Evolutionary conservation across 53 echinoderm and acorn worm genomes (phyloP).

Genomic region (Crossaster papposus): DNA sequence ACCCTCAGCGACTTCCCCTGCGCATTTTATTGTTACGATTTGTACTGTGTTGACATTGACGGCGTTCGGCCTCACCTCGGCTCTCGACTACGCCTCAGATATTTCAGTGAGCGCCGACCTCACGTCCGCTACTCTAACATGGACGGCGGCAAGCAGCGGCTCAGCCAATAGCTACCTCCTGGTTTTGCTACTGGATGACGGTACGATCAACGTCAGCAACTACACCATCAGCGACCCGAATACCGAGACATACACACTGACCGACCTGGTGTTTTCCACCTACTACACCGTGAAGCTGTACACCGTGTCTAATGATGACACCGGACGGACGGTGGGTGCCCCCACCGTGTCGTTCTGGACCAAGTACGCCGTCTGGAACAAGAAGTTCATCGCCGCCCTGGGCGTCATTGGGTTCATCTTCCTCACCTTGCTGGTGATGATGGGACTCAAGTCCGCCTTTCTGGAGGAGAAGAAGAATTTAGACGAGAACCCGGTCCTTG

Average conservation of each 20-base stretch:
- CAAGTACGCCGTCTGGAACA: constrained; percentile 42
- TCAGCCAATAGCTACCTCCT: constrained; percentile 50
- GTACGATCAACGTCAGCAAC: constrained; percentile 23
- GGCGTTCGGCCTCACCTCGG: not conserved
- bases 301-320: constrained; percentile 41
- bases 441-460: not conserved
- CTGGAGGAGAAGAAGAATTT: not conserved
- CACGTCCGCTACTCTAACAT: constrained; percentile 35
- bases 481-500: not conserved
- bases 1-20: not conserved
- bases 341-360: constrained; percentile 50
- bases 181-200: constrained; percentile 11
- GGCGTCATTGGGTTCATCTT: constrained; percentile 56
- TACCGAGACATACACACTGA: constrained; percentile 30
- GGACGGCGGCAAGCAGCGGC: constrained; percentile 42
- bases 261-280: constrained; percentile 55
- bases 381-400: constrained; percentile 47
- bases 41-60: not conserved
- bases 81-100: constrained; percentile 45
- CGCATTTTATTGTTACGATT: not conserved
- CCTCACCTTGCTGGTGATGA: constrained; percentile 53
- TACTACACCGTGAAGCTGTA: constrained; percentile 61
- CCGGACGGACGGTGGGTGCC: constrained; percentile 6
- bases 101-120: constrained; percentile 10
- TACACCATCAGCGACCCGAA: constrained; percentile 47